These are phyloP conservation scores for Spondyliosoma cantharus DNA, from an alignment of 2,797 vertebrate species.

Conservation along the genomic window DNA sequence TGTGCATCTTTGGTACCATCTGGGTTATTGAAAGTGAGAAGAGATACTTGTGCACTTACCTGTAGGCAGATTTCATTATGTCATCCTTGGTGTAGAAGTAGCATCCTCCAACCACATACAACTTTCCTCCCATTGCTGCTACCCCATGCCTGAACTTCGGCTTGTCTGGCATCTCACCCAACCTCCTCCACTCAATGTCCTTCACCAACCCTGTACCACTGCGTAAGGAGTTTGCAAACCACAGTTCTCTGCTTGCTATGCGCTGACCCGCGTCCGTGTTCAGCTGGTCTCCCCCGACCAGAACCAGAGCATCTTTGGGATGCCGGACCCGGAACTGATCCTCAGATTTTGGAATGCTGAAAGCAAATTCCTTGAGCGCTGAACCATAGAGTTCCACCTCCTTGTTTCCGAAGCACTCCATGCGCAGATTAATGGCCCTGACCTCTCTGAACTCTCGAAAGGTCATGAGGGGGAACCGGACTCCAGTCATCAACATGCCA, in stretches of 20 bases:
- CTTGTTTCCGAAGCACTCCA: conserved; percentile 75
- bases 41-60: conserved; percentile 76
- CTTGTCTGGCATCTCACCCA: conserved; percentile 85
- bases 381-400: conserved; percentile 80
- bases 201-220: conserved; percentile 87
- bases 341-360: conserved; percentile 66
- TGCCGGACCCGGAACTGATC: conserved; percentile 80
- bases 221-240: conserved; percentile 88
- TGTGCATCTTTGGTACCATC: neutral
- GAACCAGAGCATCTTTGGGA: conserved; percentile 85
- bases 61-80: conserved; percentile 90
- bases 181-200: conserved; percentile 85
- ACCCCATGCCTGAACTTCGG: conserved; percentile 87
- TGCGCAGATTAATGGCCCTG: conserved; percentile 81
- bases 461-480: conserved; percentile 94
- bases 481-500: conserved; percentile 82
- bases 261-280: conserved; percentile 82
- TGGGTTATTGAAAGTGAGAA: neutral
- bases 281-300: conserved; percentile 89
- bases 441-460: conserved; percentile 90
- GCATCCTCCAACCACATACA: conserved; percentile 92
- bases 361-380: conserved; percentile 77
- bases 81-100: conserved; percentile 87
- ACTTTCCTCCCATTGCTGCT: conserved; percentile 75
- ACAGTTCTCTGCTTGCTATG: conserved; percentile 84